These are phyloP conservation scores for Limnephilus auricula DNA, from an alignment of 2,888 invertebrate genomes.

Conservation along the genomic window DNA sequence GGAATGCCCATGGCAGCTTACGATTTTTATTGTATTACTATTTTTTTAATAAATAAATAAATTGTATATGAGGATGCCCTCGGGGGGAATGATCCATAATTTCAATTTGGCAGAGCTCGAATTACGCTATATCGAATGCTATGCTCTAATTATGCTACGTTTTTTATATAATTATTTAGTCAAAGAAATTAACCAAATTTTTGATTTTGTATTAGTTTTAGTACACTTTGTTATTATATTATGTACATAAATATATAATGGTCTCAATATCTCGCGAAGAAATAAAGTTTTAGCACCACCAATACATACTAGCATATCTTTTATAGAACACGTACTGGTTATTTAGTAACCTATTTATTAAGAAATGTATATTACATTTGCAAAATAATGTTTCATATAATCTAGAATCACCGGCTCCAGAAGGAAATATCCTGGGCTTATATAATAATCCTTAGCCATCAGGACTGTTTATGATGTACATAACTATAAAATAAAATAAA, in stretches of 20 bases:
- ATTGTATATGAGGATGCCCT: no score
- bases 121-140: no score
- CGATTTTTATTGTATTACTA: no score
- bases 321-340: background rate
- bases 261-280: background rate
- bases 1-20: no score
- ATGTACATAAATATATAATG: no score
- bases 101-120: no score
- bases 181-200: no score
- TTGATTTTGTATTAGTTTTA: background rate
- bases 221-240: no score
- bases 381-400: constrained; percentile 23
- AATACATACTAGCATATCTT: background rate
- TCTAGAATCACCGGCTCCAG: constrained; percentile 24
- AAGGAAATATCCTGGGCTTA: constrained; percentile 10
- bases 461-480: constrained; percentile 25
- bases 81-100: no score
- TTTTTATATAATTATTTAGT: no score
- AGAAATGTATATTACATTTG: background rate
- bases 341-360: background rate
- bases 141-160: no score
- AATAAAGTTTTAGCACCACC: background rate
- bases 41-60: no score
- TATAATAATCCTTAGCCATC: constrained; percentile 17
- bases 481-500: constrained; percentile 52